Percentiles rank a stretch among this genome's conserved stretches.
These are phyloP conservation scores for Aphaenogaster ashmeadi DNA, from an alignment of 1,140 invertebrate species.

Conservation along the genomic window DNA sequence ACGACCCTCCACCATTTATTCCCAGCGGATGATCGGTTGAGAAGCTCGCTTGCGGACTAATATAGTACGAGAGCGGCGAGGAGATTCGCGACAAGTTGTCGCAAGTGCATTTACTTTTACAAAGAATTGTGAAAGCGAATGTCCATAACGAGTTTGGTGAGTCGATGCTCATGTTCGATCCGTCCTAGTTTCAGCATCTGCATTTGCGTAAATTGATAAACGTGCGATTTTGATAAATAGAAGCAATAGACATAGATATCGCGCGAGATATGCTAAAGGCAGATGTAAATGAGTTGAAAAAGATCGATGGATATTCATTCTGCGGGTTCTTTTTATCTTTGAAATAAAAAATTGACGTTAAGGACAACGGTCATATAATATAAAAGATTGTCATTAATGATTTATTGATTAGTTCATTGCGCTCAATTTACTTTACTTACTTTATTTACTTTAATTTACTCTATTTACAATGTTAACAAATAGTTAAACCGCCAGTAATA, in stretches of 20 bases:
- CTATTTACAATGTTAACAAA: no score
- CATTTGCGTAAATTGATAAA: neutral
- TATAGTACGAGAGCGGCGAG: neutral
- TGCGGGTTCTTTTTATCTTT: neutral
- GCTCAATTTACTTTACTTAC: neutral
- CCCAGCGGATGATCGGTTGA: neutral
- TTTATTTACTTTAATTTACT: no score
- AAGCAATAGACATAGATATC: neutral
- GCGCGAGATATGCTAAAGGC: neutral
- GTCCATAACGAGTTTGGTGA: neutral
- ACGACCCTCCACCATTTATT: neutral
- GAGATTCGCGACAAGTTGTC: neutral
- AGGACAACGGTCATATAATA: neutral
- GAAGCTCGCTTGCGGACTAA: neutral
- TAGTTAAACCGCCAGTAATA: no score
- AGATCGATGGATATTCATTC: constrained; percentile 1
- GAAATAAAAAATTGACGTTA: neutral
- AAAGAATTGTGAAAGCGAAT: neutral
- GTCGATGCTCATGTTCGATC: neutral
- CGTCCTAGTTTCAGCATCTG: neutral
- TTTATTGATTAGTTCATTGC: neutral
- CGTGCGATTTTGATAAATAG: neutral
- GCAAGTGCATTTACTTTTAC: neutral
- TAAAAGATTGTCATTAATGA: neutral
- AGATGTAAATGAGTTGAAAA: neutral